Evolutionary conservation across 1,140 invertebrate species (phyloP).

Genomic region (Cryptotermes secundus): DNA sequence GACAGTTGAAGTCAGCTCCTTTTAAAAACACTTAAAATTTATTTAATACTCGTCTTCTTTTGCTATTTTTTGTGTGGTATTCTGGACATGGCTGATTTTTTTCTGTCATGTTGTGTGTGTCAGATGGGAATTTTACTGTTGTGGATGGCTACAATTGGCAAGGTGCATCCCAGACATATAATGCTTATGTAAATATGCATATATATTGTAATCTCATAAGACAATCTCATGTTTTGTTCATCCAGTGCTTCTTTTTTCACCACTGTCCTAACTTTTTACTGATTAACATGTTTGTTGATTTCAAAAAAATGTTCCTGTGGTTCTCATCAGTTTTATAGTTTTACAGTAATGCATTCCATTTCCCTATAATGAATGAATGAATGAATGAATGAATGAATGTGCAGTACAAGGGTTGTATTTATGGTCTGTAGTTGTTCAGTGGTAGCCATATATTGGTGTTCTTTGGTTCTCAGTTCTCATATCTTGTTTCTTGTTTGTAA

Average conservation of each 20-base stretch:
- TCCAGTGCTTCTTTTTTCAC: not conserved
- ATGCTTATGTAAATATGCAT: not conserved
- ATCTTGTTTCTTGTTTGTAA: not conserved
- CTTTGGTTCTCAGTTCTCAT: not conserved
- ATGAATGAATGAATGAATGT: not conserved
- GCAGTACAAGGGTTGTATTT: not conserved
- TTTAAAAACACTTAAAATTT: not conserved
- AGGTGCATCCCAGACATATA: not conserved
- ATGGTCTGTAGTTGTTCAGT: not conserved
- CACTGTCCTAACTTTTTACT: not conserved
- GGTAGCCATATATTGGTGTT: not conserved
- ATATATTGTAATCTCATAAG: not conserved
- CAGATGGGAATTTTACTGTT: not conserved
- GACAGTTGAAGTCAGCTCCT: not conserved
- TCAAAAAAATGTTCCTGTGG: not conserved
- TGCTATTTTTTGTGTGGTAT: not conserved
- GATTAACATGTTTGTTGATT: not conserved
- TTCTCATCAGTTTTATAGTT: not conserved
- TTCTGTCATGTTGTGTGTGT: not conserved
- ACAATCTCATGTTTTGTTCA: not conserved
- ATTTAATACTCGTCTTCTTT: not conserved
- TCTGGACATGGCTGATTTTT: not conserved
- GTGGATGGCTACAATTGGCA: not conserved
- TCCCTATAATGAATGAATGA: not conserved
- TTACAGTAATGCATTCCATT: not conserved